A percentile compares a stretch with the other conserved stretches of the same genome.
Evolutionary conservation across 2,888 invertebrate genomes (phyloP).

Genomic region (Drosophila tripunctata): DNA sequence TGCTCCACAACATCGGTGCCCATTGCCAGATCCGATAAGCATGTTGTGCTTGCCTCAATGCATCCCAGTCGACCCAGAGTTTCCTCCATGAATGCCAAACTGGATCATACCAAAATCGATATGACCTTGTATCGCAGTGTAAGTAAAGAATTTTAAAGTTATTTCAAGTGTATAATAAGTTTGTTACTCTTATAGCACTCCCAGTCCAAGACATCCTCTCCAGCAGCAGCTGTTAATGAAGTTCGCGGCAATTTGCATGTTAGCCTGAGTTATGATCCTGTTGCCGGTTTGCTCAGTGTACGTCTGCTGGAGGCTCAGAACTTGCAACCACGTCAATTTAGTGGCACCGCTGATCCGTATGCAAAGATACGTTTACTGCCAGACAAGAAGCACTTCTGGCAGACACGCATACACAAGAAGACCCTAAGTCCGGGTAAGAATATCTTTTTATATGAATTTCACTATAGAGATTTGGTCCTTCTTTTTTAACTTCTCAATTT

Average conservation of each 20-base stretch:
- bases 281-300: constrained; percentile 87
- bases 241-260: constrained; percentile 87
- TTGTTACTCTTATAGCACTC: constrained; percentile 60
- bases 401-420: constrained; percentile 87
- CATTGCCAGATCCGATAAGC: constrained; percentile 85
- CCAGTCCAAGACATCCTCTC: constrained; percentile 79
- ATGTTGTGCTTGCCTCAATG: constrained; percentile 86
- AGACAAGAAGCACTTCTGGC: constrained; percentile 87
- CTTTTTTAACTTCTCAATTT: too few species aligned
- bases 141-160: constrained; percentile 37
- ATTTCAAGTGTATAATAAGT: background rate
- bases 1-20: constrained; percentile 82
- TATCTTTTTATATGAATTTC: too few species aligned
- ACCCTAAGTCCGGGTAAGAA: constrained; percentile 87
- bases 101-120: constrained; percentile 88
- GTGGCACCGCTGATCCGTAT: constrained; percentile 88
- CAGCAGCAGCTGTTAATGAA: constrained; percentile 84
- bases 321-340: constrained; percentile 86
- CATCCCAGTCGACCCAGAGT: constrained; percentile 85
- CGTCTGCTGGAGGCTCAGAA: constrained; percentile 87
- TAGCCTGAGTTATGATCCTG: constrained; percentile 87
- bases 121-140: constrained; percentile 86
- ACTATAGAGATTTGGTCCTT: too few species aligned
- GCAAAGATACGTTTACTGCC: constrained; percentile 87
- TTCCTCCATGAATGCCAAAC: constrained; percentile 87